Percentiles rank a stretch among this genome's conserved stretches.
Conservation (phyloP, 92 coral and sea anemone species). For the Bergia sp. region DNA sequence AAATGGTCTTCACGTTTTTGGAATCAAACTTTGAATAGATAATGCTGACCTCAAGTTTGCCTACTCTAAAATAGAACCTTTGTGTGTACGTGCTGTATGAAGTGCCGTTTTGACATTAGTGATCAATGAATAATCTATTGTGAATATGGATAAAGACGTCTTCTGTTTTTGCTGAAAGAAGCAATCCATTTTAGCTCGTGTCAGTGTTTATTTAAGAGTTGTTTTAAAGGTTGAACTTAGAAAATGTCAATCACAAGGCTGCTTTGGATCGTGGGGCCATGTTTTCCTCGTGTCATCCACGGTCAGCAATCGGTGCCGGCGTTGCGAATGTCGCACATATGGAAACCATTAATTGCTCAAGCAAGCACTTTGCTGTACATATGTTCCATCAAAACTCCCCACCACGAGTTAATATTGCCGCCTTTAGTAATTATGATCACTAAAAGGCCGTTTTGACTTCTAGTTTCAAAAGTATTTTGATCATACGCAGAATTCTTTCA, state of each 20-base stretch:
- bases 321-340: slow-evolving; percentile 39
- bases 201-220: slow-evolving; percentile 40
- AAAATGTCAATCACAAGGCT: slow-evolving; percentile 31
- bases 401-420: slow-evolving; percentile 56
- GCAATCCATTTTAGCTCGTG: slow-evolving; percentile 43
- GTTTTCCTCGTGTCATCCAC: slow-evolving; percentile 30
- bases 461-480: not conserved
- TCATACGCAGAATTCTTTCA: not conserved
- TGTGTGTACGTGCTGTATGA: not conserved
- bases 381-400: slow-evolving; percentile 65
- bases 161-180: slow-evolving; percentile 31
- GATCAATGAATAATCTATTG: not conserved
- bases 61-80: not conserved
- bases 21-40: not conserved
- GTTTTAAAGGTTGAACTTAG: slow-evolving; percentile 39
- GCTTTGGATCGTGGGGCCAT: slow-evolving; percentile 34
- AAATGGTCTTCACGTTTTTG: not conserved
- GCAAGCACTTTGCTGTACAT: slow-evolving; percentile 61
- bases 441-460: slow-evolving; percentile 22
- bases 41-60: not conserved
- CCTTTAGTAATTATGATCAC: slow-evolving; percentile 27
- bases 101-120: not conserved
- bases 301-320: not conserved
- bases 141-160: not conserved
- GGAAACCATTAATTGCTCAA: slow-evolving; percentile 55